Base-by-base conservation (phyloP, 2,113 vertebrate genomes). In the Fulica atra region DNA sequence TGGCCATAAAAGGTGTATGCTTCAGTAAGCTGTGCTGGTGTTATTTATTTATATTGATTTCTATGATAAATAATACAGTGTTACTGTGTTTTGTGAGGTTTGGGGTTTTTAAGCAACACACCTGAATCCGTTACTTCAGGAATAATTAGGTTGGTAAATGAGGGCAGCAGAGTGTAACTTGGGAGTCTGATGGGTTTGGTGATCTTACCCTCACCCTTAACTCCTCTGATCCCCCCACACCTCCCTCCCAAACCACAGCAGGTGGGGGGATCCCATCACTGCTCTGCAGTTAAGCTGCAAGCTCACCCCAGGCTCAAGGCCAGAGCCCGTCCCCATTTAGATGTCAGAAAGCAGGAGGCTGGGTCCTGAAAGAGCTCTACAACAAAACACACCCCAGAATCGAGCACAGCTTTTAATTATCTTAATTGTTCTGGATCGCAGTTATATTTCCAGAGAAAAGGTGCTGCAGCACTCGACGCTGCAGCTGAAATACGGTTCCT, bases 211-310 rank as follows among this genome's bases (percentile, higher is more conserved):
- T 61, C 36, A 57, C 42, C 65, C 42, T 31, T 4, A 44, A 19
- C 80, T 51, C 6, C 40, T 25, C 38, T 38, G 86, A 48, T 5
- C 23, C 42, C 38, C 77, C 54, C 65, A 48, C 16, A 7, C 17
- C 48, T 13, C 4, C 2, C 8, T 20, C 57, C 11, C 28, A 6
- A 13, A 40, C 33, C 0, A 11, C 64, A 46, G 42, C 60, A 5
- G 3, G 36, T 8, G 4, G 2, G 3, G 46, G 68, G 76, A 44
- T 7, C 2, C 38, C 28, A 0, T 3, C 42, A 7, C 3, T 42
- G 64, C 87, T 60, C 77, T 36, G 29, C 0, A 15, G 29, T 8
- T 24, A 6, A 1, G 35, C 25, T 60, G 66, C 44, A 46, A 46
- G 44, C 9, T 46, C 17, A 19, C 44, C 44, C 44, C 17, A 19